These are phyloP conservation scores for Aegotheles bennettii DNA, from an alignment of 2,113 vertebrate species.

Conservation along the genomic window DNA sequence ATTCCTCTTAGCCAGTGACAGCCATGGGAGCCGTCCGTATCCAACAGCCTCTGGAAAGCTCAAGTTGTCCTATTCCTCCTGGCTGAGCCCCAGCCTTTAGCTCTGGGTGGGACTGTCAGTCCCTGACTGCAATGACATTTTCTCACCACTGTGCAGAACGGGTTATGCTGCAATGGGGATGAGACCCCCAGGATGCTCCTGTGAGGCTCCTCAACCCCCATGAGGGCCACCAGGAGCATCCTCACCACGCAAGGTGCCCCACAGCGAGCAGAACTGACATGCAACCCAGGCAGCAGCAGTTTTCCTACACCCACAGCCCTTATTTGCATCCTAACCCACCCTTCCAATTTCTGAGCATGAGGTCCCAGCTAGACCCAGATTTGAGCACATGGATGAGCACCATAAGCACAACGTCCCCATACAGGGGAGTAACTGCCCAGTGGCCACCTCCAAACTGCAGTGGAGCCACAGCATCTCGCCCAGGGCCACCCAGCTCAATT, in stretches of 20 bases:
- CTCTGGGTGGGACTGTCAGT: neutral
- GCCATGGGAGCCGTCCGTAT: neutral
- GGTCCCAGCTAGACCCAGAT: neutral
- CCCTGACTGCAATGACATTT: neutral
- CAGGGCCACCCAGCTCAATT: rapidly evolving
- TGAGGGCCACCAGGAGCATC: neutral
- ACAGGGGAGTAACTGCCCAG: rapidly evolving
- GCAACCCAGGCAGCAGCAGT: rapidly evolving
- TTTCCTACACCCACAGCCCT: neutral
- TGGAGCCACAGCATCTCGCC: neutral
- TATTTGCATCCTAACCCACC: neutral
- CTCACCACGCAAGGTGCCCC: rapidly evolving
- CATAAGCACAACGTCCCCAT: too few relatives aligned
- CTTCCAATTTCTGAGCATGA: rapidly evolving
- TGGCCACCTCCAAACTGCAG: neutral
- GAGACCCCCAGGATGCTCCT: too few relatives aligned
- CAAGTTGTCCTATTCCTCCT: neutral
- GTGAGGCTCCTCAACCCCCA: rapidly evolving
- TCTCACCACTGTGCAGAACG: rapidly evolving
- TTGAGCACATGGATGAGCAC: too few relatives aligned
- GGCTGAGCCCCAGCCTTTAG: neutral
- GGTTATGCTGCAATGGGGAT: rapidly evolving
- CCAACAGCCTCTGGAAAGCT: neutral
- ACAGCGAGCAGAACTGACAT: neutral
- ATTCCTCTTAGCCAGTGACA: neutral